Base-by-base conservation (phyloP, 1,140 invertebrate genomes). In the Zaprionus nigranus region DNA sequence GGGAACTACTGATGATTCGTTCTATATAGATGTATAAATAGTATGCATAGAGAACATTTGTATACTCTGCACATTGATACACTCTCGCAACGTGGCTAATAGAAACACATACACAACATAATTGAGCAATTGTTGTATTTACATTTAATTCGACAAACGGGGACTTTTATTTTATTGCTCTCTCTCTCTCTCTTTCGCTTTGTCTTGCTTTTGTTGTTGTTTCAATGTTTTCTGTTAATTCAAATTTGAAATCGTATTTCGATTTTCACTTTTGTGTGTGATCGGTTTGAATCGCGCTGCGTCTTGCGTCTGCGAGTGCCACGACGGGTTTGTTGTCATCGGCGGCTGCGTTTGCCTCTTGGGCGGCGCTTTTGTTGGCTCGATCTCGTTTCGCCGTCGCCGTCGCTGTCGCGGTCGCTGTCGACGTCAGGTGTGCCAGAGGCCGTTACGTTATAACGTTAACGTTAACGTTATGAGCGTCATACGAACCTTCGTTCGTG, bases 311-410 rank as follows among this genome's bases (percentile, higher is more conserved):
- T 90, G 85, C 81, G 84, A 87, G 75, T 77, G 84, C 84, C 84
- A 90, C 84, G 84, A 87, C 84, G 85, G 81, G 84, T 87, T 87
- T 87, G 84, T 87, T 88, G 82, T 81, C 78, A 87, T 78, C 78
- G 78, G 70, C 85, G 79, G 78, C 78, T 87, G 78, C 80, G 80
- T 58, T 58, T 84, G 84, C 78, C 81, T 90, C 85, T 90, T 87
- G 85, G 81, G 81, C 84, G 81, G 84, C 75, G 54, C 71, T 86
- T 87, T 74, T 86, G 68, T 87, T 82, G 80, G 81, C 76, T 72
- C 84, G 84, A 87, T 87, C 84, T 87, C 77, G 84, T 81, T 87
- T 83, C 13, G 60, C 59, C 2, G 60, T 63, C 59, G 58, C n/a
- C 12, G 30, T 17, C n/a, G 15, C 7, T 5, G 58, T 28, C n/a